Base-by-base conservation (phyloP, 2,113 vertebrate species). In the Anas platyrhynchos region DNA sequence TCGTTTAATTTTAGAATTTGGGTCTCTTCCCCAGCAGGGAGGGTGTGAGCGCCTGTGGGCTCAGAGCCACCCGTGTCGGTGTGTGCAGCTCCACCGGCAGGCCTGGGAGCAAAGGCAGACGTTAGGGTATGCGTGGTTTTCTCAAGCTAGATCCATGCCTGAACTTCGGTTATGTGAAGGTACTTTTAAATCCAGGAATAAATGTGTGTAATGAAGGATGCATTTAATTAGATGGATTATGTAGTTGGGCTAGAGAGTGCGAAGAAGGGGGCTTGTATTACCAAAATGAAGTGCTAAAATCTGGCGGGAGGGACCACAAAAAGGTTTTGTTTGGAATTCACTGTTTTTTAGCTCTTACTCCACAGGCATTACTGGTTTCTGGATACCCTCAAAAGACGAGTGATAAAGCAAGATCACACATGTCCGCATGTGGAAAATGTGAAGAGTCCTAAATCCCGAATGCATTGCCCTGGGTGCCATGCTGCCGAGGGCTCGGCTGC, bases 1-100 rank as follows among this genome's bases (percentile, higher is more conserved):
- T 14, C 2, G 44, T 71, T 11, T 89, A 82, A 94, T 92, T 90
- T 91, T 75, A 79, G 93, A 65, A 79, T 86, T 75, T 79, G 91
- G 58, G 92, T 68, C 90, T 76, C 43, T 68, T 44, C 86, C 83
- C 87, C 62, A 32, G 82, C 82, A 85, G 74, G n/a, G 74, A 71
- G 72, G 61, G 59, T 71, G 86, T 1, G 16, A 74, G 74, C 1
- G 3, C 0, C 6, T 0, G 2, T 61, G 61, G 55, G 16, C 25
- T 85, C 34, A 11, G 61, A 79, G 79, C 27, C 3, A 1, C 46
- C 22, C 15, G 4, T 41, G 76, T 58, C 13, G 81, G 73, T 32
- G 58, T 0, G 0, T 32, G 83, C 80, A 2, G 32, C 41, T 41
- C 52, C 52, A 67, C 59, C 3, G 56, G n/a, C 3, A 25, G n/a